Conservation (phyloP, 2,888 invertebrate genomes). For the Dugesia japonica region DNA sequence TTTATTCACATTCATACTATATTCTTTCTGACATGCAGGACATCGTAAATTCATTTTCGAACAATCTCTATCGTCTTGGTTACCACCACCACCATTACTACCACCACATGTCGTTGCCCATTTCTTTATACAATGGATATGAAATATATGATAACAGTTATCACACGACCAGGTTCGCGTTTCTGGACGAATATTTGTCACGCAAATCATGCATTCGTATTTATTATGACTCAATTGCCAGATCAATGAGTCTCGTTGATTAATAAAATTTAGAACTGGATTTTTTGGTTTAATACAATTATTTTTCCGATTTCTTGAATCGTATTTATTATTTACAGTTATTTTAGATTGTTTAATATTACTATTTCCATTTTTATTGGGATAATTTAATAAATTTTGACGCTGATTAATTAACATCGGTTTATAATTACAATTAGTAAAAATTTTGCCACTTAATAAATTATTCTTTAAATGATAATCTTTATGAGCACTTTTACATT, state of each 20-base stretch:
- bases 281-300: no score
- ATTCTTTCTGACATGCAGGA: slow-evolving; percentile 78
- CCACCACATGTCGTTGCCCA: slow-evolving; percentile 57
- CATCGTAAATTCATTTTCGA: slow-evolving; percentile 51
- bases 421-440: no score
- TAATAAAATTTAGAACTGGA: no score
- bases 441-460: no score
- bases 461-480: no score
- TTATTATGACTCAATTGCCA: slow-evolving; percentile 66
- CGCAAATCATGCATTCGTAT: slow-evolving; percentile 84
- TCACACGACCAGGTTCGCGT: slow-evolving; percentile 75
- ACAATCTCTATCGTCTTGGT: not conserved
- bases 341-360: no score
- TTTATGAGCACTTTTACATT: no score
- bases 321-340: no score
- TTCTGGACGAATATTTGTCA: slow-evolving; percentile 63
- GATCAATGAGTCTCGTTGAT: slow-evolving; percentile 50
- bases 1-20: slow-evolving; percentile 43
- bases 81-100: slow-evolving; percentile 21
- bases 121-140: slow-evolving; percentile 70
- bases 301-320: no score
- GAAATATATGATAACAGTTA: slow-evolving; percentile 78
- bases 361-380: no score
- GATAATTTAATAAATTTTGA: no score
- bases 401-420: no score